These are phyloP conservation scores for Brevipalpus yothersi DNA, from an alignment of 1,140 invertebrate genomes.

Conservation along the genomic window DNA sequence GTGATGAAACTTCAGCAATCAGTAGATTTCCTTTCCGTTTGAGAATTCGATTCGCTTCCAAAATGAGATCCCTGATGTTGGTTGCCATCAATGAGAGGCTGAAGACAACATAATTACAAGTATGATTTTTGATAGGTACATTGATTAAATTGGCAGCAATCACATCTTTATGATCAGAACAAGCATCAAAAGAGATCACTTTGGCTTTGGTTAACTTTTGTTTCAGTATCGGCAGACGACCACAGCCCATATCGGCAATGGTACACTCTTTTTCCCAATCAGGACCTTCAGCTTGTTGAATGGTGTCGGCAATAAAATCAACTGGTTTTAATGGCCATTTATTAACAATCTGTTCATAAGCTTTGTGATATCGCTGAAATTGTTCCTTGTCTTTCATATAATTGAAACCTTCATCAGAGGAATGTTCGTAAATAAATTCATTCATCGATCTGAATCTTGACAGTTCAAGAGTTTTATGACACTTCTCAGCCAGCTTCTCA, in stretches of 20 bases:
- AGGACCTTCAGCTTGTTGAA: neutral
- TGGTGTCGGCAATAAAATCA: neutral
- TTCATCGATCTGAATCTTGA: slow-evolving; percentile 5
- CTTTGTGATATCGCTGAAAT: slow-evolving; percentile 3
- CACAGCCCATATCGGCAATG: slow-evolving; percentile 8
- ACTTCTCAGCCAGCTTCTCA: neutral
- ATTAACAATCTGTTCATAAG: slow-evolving; percentile 1
- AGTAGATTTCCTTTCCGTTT: neutral
- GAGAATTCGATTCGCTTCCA: slow-evolving; percentile 5
- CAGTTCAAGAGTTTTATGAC: neutral
- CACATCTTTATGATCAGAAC: neutral
- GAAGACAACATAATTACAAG: slow-evolving; percentile 1
- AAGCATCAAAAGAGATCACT: slow-evolving; percentile 5
- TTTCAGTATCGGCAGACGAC: neutral
- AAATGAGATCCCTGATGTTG: slow-evolving; percentile 4
- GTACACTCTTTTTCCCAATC: neutral
- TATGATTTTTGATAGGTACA: neutral
- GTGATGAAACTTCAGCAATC: slow-evolving; percentile 5
- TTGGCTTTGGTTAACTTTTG: neutral
- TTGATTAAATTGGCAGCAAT: slow-evolving; percentile 1
- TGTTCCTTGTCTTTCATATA: neutral
- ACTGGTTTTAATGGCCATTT: slow-evolving; percentile 7
- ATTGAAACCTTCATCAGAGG: neutral
- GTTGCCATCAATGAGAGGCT: slow-evolving; percentile 8
- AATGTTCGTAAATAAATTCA: slow-evolving; percentile 3